phyloP scores from a whole-genome alignment of 1,140 invertebrate species.

The Semibalanus balanoides region DNA sequence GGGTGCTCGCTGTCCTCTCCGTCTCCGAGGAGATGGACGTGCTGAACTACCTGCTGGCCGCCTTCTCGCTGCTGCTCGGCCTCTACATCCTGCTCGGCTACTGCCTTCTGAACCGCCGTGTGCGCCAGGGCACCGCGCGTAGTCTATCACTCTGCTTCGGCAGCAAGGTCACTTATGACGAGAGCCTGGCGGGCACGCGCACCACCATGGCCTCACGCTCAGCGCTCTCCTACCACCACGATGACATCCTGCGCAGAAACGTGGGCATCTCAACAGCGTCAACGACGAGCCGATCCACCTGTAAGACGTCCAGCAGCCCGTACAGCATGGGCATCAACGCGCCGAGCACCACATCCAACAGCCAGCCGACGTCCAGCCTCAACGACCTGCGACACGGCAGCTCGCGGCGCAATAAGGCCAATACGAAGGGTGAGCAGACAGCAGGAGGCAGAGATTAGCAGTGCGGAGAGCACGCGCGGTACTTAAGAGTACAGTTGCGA shows the following conservation, averaged over 20 bases:
- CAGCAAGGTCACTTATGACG: conserved; percentile 55
- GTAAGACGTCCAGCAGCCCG: conserved; percentile 82
- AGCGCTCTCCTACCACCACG: conserved; percentile 63
- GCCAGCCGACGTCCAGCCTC: not conserved
- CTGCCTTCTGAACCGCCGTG: conserved; percentile 62
- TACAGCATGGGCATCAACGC: conserved; percentile 43
- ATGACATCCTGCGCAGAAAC: conserved; percentile 50
- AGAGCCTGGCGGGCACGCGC: conserved; percentile 17
- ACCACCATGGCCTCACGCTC: conserved; percentile 41
- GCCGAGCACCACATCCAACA: conserved; percentile 10
- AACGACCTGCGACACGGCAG: not conserved
- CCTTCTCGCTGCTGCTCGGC: conserved; percentile 53
- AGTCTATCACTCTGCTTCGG: conserved; percentile 47
- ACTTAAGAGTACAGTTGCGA: too few relatives aligned
- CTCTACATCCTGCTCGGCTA: conserved; percentile 66
- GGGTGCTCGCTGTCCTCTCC: conserved; percentile 63
- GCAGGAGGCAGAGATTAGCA: not conserved
- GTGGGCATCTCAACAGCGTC: conserved; percentile 90
- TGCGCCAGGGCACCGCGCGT: conserved; percentile 47
- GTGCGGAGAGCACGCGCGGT: not conserved
- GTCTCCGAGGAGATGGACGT: conserved; percentile 58
- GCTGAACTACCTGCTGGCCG: conserved; percentile 54
- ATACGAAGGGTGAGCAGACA: not conserved
- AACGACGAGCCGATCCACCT: conserved; percentile 83
- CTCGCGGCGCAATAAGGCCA: not conserved